These are phyloP conservation scores for Sebastes matsubarae DNA, from an alignment of 2,797 vertebrate genomes.

Conservation along the genomic window DNA sequence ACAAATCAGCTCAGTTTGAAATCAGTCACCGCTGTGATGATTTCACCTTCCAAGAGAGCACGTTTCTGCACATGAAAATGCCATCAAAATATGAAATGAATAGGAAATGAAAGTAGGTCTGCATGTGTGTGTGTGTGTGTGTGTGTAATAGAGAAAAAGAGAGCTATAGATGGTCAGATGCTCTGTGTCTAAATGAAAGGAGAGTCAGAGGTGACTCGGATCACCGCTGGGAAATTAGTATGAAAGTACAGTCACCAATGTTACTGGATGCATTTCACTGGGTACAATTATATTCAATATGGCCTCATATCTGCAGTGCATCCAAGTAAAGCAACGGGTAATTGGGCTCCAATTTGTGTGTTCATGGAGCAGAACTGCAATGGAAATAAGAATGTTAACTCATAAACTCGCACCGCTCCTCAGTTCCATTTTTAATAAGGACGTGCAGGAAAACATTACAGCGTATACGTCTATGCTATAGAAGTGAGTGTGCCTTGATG, in stretches of 20 bases:
- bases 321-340: constrained; percentile 78
- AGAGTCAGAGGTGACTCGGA: constrained; percentile 64
- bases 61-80: constrained; percentile 5
- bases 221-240: constrained; percentile 71
- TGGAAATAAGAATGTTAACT: constrained; percentile 76
- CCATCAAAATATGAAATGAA: constrained; percentile 29
- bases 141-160: neutral
- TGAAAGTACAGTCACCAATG: constrained; percentile 60
- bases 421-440: constrained; percentile 60
- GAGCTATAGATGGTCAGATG: constrained; percentile 38
- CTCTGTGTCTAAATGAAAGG: constrained; percentile 45
- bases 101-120: constrained; percentile 3
- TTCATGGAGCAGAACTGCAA: constrained; percentile 76
- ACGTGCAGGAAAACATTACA: constrained; percentile 29
- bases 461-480: neutral
- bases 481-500: neutral
- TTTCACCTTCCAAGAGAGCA: constrained; percentile 17
- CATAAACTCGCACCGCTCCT: constrained; percentile 59
- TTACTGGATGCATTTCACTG: constrained; percentile 76
- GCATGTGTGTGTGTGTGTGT: neutral
- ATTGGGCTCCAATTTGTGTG: constrained; percentile 81
- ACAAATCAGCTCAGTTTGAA: constrained; percentile 3
- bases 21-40: constrained; percentile 38
- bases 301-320: constrained; percentile 74
- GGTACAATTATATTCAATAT: constrained; percentile 78